Conservation (phyloP, 2,888 invertebrate species). For the Mythimna ferrago region DNA sequence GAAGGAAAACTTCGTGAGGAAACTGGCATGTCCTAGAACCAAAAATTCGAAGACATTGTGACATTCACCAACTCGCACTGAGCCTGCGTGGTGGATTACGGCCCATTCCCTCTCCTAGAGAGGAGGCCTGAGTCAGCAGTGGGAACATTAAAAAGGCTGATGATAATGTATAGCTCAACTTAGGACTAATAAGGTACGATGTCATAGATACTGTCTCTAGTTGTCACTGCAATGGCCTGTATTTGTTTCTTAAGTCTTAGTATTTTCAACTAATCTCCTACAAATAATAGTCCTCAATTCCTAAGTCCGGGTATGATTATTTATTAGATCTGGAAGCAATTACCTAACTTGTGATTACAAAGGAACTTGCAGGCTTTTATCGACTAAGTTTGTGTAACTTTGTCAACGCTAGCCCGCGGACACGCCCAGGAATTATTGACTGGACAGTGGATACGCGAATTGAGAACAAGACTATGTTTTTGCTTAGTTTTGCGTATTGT, state of each 20-base stretch:
- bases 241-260: neutral
- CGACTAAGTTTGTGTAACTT: conserved; percentile 49
- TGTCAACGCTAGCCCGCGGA: conserved; percentile 30
- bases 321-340: conserved; percentile 59
- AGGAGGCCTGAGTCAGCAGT: too few relatives aligned
- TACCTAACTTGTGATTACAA: conserved; percentile 57
- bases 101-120: too few relatives aligned
- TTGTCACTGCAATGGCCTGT: neutral
- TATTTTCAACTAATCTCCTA: conserved; percentile 20
- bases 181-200: too few relatives aligned
- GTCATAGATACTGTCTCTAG: neutral
- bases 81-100: too few relatives aligned
- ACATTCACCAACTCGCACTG: too few relatives aligned
- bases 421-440: conserved; percentile 37
- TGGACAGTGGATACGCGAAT: conserved; percentile 25
- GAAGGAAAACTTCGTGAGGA: too few relatives aligned
- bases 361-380: conserved; percentile 53
- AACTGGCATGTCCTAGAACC: too few relatives aligned
- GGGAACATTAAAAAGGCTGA: too few relatives aligned
- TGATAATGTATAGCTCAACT: too few relatives aligned
- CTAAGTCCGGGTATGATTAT: conserved; percentile 45
- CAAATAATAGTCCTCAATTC: conserved; percentile 35
- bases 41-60: too few relatives aligned
- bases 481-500: neutral
- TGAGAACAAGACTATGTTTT: neutral